phyloP scores from a whole-genome alignment of 2,888 invertebrate species.

The Plagodis pulveraria region DNA sequence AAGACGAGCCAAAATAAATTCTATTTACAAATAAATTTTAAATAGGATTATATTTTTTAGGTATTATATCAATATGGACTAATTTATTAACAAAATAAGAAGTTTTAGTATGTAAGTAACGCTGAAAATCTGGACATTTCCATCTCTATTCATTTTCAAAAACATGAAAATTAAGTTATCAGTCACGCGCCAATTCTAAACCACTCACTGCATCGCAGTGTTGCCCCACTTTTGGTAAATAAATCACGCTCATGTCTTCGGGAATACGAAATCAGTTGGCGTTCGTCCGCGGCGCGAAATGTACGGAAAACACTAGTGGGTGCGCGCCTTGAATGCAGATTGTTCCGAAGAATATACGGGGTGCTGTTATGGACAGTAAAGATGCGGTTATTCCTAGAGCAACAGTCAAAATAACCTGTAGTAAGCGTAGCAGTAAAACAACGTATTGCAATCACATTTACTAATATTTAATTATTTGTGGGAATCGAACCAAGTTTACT shows the following conservation, averaged over 20 bases:
- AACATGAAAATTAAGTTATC: neutral
- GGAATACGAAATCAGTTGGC: conserved; percentile 58
- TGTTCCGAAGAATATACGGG: conserved; percentile 4
- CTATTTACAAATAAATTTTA: no score
- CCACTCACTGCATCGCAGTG: conserved; percentile 9
- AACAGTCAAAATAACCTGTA: neutral
- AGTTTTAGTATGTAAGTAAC: no score
- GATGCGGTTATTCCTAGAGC: neutral
- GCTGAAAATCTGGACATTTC: no score
- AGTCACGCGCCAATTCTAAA: neutral
- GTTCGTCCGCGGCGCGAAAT: conserved; percentile 57
- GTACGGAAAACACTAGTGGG: conserved; percentile 73
- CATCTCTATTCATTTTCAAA: no score
- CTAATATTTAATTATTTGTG: no score
- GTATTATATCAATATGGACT: no score
- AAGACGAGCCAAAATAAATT: no score
- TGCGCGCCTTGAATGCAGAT: conserved; percentile 67
- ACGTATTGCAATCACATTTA: no score
- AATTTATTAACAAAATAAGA: no score
- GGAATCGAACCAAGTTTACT: no score
- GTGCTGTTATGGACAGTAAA: neutral
- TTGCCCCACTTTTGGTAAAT: conserved; percentile 53
- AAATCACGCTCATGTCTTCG: conserved; percentile 61
- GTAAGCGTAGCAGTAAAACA: no score
- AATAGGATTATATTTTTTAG: no score